Base-by-base conservation (phyloP, 2,797 vertebrate species). In the Lindbergichthys nudifrons region DNA sequence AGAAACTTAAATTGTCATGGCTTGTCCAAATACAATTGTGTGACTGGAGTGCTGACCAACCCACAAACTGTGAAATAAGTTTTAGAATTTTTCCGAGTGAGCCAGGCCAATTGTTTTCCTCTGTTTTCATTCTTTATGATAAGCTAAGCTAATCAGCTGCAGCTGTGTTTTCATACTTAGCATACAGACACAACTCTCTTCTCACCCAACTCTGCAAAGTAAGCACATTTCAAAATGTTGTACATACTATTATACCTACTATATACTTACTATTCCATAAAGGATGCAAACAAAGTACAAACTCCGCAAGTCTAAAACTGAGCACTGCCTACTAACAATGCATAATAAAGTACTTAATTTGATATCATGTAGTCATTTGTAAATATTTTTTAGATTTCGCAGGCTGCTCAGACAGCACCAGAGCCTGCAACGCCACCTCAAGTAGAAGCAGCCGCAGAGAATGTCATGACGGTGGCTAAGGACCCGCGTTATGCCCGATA, bases 401-500 rank as follows among this genome's bases (percentile, higher is more conserved):
- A 94, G 92, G 39, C 77, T 3, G 77, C 93, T 89, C 94, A 92
- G 85, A 90, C 83, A 65, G 83, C 72, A 39, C 62, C 88, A 61
- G 95, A 93, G 82, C 91, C 94, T 68, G 85, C 91, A 77, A 81
- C 65, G 5, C 87, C 89, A 45, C 94, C 88, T 63, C 96, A 95
- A 84, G 89, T 80, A 3, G 95, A 96, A 82, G 85, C 62, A 2
- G 79, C 88, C 36, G 85, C 91, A 69, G 96, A 96, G 78, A 95
- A 96, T 39, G 66, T 95, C 54, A 90, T 94, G 90, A 99, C 98
- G 5, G 97, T 99, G 83, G 95, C 97, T 69, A 99, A 97, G 89
- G 97, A 99, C 85, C 96, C 96, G 23, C 95, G 95, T 81, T 99
- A 99, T 6, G 97, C 98, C 70, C 95, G 97, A 92, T 99, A 99